Percentiles rank a stretch among this genome's conserved stretches.
phyloP scores from a whole-genome alignment of 1,140 invertebrate species.

The Micrasema minimum region DNA sequence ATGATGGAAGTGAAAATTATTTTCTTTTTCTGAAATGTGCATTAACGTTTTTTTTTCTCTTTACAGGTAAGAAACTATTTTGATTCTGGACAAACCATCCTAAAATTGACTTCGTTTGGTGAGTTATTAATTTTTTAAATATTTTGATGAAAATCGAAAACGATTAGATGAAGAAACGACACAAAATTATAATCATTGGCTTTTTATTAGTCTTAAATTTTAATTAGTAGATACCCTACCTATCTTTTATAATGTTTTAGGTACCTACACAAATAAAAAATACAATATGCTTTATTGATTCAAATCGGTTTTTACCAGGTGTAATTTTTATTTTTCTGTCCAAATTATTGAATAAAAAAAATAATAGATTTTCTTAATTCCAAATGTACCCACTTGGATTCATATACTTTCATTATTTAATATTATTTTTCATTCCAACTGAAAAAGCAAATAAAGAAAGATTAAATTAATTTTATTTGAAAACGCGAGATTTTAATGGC shows the following conservation, averaged over 20 bases:
- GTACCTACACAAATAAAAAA: too few species aligned
- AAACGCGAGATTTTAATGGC: too few species aligned
- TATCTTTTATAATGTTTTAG: background rate
- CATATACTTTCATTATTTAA: too few species aligned
- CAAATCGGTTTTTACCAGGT: too few species aligned
- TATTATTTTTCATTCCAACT: too few species aligned
- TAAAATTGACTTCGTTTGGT: background rate
- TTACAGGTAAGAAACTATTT: constrained; percentile 29
- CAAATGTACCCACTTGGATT: background rate
- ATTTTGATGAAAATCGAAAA: background rate
- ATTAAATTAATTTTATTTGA: background rate
- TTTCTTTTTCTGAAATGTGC: background rate
- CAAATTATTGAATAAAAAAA: background rate
- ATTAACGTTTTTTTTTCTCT: background rate
- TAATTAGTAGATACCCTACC: background rate
- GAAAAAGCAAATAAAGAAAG: background rate
- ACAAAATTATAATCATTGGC: too few species aligned
- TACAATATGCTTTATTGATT: too few species aligned
- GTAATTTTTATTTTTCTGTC: too few species aligned
- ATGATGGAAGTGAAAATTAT: background rate
- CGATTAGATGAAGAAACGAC: background rate
- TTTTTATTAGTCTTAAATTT: background rate
- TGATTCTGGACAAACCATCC: background rate
- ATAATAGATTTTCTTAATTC: background rate
- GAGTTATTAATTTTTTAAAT: background rate